These are phyloP conservation scores for Lytechinus pictus DNA, from an alignment of 35 echinoderm and acorn worm genomes.

Conservation along the genomic window DNA sequence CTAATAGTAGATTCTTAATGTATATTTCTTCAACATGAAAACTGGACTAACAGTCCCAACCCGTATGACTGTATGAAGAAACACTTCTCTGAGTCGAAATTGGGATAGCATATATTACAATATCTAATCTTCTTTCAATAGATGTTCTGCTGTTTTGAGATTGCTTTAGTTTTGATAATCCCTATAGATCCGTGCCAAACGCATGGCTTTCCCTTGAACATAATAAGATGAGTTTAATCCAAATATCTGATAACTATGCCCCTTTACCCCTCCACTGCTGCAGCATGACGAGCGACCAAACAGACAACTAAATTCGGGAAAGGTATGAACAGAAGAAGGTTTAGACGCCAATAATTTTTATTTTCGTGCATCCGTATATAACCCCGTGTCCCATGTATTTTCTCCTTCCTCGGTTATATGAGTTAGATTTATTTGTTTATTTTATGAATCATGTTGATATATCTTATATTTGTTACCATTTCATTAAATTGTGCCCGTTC, in stretches of 20 bases:
- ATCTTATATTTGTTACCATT: neutral
- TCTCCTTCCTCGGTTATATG: neutral
- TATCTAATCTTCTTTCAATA: neutral
- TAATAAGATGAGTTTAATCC: neutral
- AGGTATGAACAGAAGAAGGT: conserved; percentile 29
- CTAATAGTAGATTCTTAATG: neutral
- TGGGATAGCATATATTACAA: neutral
- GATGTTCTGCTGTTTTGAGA: neutral
- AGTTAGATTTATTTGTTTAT: neutral
- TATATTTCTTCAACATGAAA: neutral
- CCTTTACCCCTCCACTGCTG: conserved; percentile 43
- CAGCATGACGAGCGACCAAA: conserved; percentile 42
- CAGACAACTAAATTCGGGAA: conserved; percentile 53
- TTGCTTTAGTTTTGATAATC: neutral
- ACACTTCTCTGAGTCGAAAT: neutral
- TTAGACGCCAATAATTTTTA: neutral
- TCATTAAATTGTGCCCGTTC: neutral
- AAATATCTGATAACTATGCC: conserved; percentile 20
- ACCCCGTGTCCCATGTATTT: neutral
- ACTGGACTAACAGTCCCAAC: neutral
- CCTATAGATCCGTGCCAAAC: conserved; percentile 5
- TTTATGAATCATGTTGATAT: neutral
- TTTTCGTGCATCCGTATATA: conserved; percentile 30
- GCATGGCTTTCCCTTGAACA: neutral
- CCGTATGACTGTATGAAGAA: neutral